A percentile compares a stretch with the other conserved stretches of the same genome.
These are phyloP conservation scores for Scalopus aquaticus DNA, from an alignment of 2,113 vertebrate species.

Conservation along the genomic window DNA sequence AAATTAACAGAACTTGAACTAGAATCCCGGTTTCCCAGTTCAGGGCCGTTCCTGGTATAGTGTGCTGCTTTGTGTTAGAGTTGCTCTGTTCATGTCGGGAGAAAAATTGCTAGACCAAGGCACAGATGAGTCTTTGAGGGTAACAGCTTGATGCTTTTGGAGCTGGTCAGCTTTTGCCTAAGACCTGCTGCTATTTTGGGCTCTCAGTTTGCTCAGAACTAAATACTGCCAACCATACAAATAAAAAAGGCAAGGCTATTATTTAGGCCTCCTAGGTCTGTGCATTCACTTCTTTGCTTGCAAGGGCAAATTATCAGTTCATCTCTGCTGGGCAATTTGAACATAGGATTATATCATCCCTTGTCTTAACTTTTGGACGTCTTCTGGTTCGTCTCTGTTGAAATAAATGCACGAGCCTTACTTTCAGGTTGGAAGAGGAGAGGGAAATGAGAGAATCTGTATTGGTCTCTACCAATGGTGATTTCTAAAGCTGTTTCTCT, in stretches of 20 bases:
- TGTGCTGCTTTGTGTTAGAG: not conserved
- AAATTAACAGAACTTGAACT: not conserved
- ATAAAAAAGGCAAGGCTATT: slow-evolving; percentile 63
- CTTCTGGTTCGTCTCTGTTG: slow-evolving; percentile 35
- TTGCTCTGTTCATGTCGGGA: not conserved
- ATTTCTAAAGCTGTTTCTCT: slow-evolving; percentile 52
- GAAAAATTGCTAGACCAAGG: slow-evolving; percentile 18
- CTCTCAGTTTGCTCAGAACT: slow-evolving; percentile 55
- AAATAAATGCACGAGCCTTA: not conserved
- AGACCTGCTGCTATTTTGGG: slow-evolving; percentile 64
- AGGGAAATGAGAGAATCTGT: slow-evolving; percentile 36
- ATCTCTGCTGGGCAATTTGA: slow-evolving; percentile 41
- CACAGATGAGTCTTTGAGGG: slow-evolving; percentile 58
- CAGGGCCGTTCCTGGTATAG: not conserved
- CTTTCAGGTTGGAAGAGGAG: slow-evolving; percentile 17
- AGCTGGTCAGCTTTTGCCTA: slow-evolving; percentile 60
- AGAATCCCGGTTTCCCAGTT: slow-evolving; percentile 28
- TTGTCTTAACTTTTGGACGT: slow-evolving; percentile 25
- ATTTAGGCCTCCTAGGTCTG: slow-evolving; percentile 59
- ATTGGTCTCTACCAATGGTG: not conserved
- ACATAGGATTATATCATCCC: slow-evolving; percentile 7
- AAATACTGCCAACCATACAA: slow-evolving; percentile 57
- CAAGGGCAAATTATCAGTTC: slow-evolving; percentile 50
- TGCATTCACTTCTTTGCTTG: slow-evolving; percentile 37
- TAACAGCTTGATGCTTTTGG: slow-evolving; percentile 63